These are phyloP conservation scores for Drosophila littoralis DNA, from an alignment of 1,140 invertebrate species.

Conservation along the genomic window DNA sequence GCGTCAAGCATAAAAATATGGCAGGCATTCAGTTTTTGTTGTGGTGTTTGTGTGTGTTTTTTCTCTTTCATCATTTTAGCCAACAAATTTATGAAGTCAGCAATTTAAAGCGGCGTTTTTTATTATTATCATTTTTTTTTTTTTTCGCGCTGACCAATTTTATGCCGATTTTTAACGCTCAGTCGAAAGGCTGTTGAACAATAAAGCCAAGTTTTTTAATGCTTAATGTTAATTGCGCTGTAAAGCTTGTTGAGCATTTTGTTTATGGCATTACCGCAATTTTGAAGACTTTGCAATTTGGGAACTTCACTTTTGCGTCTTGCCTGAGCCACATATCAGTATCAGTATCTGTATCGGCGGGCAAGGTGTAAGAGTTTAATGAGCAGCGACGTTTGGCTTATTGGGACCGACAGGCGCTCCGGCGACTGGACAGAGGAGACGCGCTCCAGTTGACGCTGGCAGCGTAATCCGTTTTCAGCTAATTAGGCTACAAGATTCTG, in stretches of 20 bases:
- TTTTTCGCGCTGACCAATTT: constrained; percentile 46
- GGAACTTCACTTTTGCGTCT: not conserved
- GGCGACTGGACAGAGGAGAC: not conserved
- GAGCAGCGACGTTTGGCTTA: constrained; percentile 38
- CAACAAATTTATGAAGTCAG: constrained; percentile 60
- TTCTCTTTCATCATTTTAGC: constrained; percentile 17
- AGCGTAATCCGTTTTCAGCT: constrained; percentile 63
- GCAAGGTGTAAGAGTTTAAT: constrained; percentile 42
- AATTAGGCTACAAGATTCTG: constrained; percentile 76
- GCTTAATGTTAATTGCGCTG: constrained; percentile 45
- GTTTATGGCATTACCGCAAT: constrained; percentile 43
- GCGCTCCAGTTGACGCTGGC: constrained; percentile 19
- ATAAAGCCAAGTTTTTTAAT: constrained; percentile 70
- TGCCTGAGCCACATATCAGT: not conserved
- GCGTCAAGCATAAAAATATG: constrained; percentile 51
- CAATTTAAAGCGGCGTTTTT: constrained; percentile 39
- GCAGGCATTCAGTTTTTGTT: constrained; percentile 38
- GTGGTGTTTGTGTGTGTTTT: not conserved
- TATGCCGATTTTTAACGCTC: constrained; percentile 51
- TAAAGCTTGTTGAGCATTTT: constrained; percentile 61
- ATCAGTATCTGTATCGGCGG: constrained; percentile 4
- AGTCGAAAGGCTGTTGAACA: constrained; percentile 22
- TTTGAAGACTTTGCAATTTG: constrained; percentile 36
- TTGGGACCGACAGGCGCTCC: constrained; percentile 20
- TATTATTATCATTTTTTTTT: not conserved